These are phyloP conservation scores for Muscicapa adusta DNA, from an alignment of 2,113 vertebrate genomes.

Conservation along the genomic window DNA sequence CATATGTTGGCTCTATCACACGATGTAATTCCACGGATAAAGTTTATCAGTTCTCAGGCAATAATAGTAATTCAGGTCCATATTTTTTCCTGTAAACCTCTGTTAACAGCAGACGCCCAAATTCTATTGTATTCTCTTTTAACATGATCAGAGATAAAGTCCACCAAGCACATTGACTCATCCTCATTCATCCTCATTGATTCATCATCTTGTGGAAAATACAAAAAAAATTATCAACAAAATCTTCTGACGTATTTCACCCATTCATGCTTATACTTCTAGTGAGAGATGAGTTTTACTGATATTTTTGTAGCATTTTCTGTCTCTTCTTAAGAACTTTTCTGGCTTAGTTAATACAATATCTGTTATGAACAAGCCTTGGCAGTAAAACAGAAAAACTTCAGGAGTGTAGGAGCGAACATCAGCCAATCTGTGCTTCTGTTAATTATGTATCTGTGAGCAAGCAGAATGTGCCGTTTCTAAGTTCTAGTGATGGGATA, in stretches of 20 bases:
- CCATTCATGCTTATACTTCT: neutral
- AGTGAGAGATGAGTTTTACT: neutral
- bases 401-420: neutral
- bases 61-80: neutral
- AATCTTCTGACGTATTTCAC: neutral
- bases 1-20: neutral
- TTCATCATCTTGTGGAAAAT: neutral
- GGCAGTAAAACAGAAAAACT: neutral
- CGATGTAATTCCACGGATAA: neutral
- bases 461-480: neutral
- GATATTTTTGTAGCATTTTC: neutral
- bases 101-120: neutral
- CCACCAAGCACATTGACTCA: neutral
- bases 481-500: neutral
- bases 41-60: neutral
- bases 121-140: neutral
- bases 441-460: neutral
- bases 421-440: neutral
- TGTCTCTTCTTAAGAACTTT: neutral
- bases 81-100: neutral
- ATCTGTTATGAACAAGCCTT: neutral
- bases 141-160: accelerated
- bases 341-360: neutral
- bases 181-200: too few relatives aligned
- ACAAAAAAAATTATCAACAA: neutral